phyloP scores from a whole-genome alignment of 2,888 invertebrate genomes.

The Halocaridina rubra region DNA sequence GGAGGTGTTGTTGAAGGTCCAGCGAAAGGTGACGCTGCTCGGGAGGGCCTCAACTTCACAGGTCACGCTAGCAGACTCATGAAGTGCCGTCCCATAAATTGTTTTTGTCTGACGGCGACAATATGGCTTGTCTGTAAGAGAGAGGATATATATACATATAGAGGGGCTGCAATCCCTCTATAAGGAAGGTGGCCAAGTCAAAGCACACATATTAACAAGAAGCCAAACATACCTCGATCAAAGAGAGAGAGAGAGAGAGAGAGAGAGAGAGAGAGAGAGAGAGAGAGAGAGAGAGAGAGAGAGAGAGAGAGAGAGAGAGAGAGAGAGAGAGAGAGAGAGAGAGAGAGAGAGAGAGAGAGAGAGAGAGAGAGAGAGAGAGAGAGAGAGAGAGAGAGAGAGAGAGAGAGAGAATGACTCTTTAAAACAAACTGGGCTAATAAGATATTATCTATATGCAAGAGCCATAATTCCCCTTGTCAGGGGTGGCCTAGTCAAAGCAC shows the following conservation, averaged over 20 bases:
- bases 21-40: constrained; percentile 87
- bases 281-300: not conserved
- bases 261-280: not conserved
- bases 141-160: not conserved
- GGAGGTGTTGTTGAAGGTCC: constrained; percentile 95
- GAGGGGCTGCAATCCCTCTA: too few relatives aligned
- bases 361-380: constrained; percentile 4
- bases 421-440: too few relatives aligned
- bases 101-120: constrained; percentile 55
- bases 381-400: constrained; percentile 2
- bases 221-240: not conserved
- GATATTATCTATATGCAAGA: too few relatives aligned
- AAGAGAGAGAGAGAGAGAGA: constrained; percentile 12
- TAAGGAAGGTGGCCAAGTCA: too few relatives aligned
- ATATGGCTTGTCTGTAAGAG: constrained; percentile 56
- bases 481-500: too few relatives aligned
- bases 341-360: too few relatives aligned
- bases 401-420: too few relatives aligned
- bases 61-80: constrained; percentile 85
- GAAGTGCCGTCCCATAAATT: constrained; percentile 88
- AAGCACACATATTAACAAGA: not conserved
- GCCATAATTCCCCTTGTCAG: too few relatives aligned
- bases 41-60: constrained; percentile 94
- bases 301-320: not conserved
- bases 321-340: constrained; percentile 13